Base-by-base conservation (phyloP, 2,113 vertebrate species). In the Eudyptes chrysolophus region DNA sequence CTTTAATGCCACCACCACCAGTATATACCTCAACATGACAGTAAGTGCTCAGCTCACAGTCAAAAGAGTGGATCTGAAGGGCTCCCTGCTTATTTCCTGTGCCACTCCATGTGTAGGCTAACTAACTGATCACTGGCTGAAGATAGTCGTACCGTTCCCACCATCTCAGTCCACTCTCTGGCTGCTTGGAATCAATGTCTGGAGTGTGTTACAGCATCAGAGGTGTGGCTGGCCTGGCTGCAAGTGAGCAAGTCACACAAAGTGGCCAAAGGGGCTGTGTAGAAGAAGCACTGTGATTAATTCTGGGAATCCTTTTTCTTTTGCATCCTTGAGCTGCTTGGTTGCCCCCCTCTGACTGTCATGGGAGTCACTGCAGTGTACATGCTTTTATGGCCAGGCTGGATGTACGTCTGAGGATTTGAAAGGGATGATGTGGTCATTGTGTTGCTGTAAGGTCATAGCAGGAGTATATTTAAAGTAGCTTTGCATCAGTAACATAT, bases 1-100 rank as follows among this genome's bases (percentile, higher is more conserved):
- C 68, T 96, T 97, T 42, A 51, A 91, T 29, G 76, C 57, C 25
- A 17, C 52, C 3, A 16, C 52, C 3, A 6, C n/a, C 32, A 61
- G 66, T 5, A 62, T 98, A 55, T 44, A 36, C 24, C 94, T 98
- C 90, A 98, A 97, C 60, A 26, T 97, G 83, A 98, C 97, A 15
- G 98, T 98, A 90, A 54, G 97, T 86, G 16, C 48, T 32, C 51
- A 13, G 51, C 13, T 36, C 18, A 10, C 11, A 16, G 58, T 24
- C 32, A 17, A 9, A 29, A 29, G 13, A 10, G 44, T 11, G 16
- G 64, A 42, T 30, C 27, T 29, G 27, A 52, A 60, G 49, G 21
- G 19, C 18, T 72, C 30, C 32, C 40, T 19, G 13, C 16, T 42
- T 52, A 32, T 4, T 13, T 18, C 25, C 70, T 34, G 16, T 24